Base-by-base conservation (phyloP, 2,888 invertebrate species). In the Spodoptera exigua region DNA sequence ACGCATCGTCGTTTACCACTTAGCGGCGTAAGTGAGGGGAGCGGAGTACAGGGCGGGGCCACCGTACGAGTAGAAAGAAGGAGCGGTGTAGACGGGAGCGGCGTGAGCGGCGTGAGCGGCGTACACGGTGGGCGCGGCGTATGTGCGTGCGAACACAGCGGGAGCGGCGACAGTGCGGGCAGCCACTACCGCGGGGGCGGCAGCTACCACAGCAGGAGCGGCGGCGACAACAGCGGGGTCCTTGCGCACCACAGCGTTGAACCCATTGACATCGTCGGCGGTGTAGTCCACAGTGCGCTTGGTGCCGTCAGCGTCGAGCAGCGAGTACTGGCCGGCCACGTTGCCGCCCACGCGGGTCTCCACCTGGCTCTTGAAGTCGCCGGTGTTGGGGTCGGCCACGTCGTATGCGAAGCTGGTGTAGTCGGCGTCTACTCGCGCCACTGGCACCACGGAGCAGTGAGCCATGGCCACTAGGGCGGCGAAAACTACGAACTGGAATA, bases 251-350 rank as follows among this genome's bases (percentile, higher is more conserved):
- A 95, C 92, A 54, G 95, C 95, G 85, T 95, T 95, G 88, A 95
- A 95, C 5, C 95, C 95, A 44, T 89, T 89, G 53, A 93, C 76
- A 62, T 94, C 91, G 77, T 94, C 92, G 61, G 95, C 95, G 45
- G 92, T 86, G 85, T 95, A 95, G 84, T 95, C 95, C 1, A 95
- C 95, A 32, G 91, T 94, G 64, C 95, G 92, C 74, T 91, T 92
- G 56, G 95, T 95, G 72, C 95, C 95, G 76, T 95, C 95, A 36
- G 95, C 78, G 47, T 95, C 95, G n/a, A 91, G 84, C 13, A 95
- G 89, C 34, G 95, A 95, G 90, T 95, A 95, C 80, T 95, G 95
- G 61, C 95, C 95, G 70, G 88, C 84, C 45, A 95, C 95, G 54
- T 85, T 83, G 74, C 95, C 95, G 39, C 95, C 95, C 49, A 88